A percentile compares a stretch with the other conserved stretches of the same genome.
Evolutionary conservation across 2,888 invertebrate species (phyloP).

Genomic region (Nephrotoma appendiculata): DNA sequence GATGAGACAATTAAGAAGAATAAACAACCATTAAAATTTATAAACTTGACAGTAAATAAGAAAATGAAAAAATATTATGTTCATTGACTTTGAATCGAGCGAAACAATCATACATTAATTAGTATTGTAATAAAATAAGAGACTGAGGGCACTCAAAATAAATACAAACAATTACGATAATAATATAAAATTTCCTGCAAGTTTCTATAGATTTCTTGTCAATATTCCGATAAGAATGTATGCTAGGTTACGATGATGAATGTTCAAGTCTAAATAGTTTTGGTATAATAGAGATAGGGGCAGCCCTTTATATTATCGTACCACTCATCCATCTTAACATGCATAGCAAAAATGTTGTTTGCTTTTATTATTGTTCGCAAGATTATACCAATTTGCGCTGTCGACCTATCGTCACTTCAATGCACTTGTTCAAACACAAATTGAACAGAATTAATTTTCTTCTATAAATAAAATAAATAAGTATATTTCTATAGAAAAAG

Average conservation of each 20-base stretch:
- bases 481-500: neutral
- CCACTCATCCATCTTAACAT: too few species aligned
- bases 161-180: neutral
- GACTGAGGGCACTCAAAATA: neutral
- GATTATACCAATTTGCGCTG: neutral
- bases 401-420: neutral
- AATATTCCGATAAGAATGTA: neutral
- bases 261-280: too few species aligned
- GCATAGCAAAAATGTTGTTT: neutral
- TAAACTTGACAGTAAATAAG: neutral
- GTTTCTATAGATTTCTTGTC: neutral
- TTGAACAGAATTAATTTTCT: neutral
- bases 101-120: neutral
- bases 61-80: neutral
- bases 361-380: neutral
- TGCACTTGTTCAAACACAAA: neutral
- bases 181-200: neutral
- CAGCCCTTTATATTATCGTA: too few species aligned
- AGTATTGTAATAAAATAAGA: neutral
- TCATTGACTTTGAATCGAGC: neutral
- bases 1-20: neutral
- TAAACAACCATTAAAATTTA: neutral
- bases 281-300: too few species aligned
- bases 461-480: neutral
- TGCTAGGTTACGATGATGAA: neutral